Percentiles rank a stretch among this genome's conserved stretches.
These are phyloP conservation scores for Cephus nigrinus DNA, from an alignment of 2,888 invertebrate genomes.

Conservation along the genomic window DNA sequence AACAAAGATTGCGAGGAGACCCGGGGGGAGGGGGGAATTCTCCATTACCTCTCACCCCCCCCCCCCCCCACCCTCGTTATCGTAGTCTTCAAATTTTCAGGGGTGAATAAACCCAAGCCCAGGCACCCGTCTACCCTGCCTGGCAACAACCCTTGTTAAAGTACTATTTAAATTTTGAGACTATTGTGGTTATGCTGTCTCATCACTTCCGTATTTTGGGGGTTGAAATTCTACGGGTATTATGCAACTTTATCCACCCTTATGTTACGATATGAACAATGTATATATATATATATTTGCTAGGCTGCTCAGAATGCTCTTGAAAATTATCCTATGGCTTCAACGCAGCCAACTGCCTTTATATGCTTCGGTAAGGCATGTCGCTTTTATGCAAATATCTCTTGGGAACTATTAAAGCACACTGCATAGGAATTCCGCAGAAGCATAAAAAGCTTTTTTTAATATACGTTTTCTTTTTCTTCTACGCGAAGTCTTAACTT, in stretches of 20 bases:
- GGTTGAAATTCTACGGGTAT: no score
- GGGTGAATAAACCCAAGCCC: background rate
- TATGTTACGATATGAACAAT: no score
- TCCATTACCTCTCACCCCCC: conserved; percentile 20
- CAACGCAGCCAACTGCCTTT: background rate
- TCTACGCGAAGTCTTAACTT: background rate
- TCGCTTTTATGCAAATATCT: conserved; percentile 4
- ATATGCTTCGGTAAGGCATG: background rate
- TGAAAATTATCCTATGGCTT: background rate
- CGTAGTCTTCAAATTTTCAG: conserved; percentile 52
- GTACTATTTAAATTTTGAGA: conserved; percentile 36
- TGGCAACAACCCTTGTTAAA: conserved; percentile 39
- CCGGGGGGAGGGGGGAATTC: background rate
- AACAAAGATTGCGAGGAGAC: background rate
- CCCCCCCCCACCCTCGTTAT: conserved; percentile 46
- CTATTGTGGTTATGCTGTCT: conserved; percentile 13
- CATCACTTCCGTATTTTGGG: background rate
- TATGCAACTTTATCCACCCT: no score
- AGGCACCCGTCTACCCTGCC: background rate
- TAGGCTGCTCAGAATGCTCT: background rate
- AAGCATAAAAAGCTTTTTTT: background rate
- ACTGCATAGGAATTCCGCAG: background rate
- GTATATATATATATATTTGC: background rate
- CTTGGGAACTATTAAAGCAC: background rate
- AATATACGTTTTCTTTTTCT: no score